phyloP scores from a whole-genome alignment of 2,888 invertebrate genomes.

The Apotomis betuletana region DNA sequence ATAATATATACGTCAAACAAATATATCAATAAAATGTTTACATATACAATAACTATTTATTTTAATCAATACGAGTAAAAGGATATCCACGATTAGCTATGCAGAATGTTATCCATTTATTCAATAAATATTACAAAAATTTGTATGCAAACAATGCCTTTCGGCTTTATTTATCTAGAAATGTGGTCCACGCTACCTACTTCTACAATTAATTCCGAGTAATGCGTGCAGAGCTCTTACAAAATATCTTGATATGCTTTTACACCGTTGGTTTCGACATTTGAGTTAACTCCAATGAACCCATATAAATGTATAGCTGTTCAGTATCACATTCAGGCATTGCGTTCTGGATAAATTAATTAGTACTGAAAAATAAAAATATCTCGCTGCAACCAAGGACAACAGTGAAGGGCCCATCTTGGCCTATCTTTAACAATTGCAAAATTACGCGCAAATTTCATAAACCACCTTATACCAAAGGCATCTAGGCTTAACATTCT shows the following conservation, averaged over 20 bases:
- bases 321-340: neutral
- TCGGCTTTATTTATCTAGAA: conserved; percentile 7
- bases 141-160: neutral
- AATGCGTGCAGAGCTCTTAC: conserved; percentile 27
- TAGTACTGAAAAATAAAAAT: conserved; percentile 36
- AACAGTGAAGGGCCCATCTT: conserved; percentile 49
- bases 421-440: conserved; percentile 38
- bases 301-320: neutral
- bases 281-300: conserved; percentile 11
- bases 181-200: conserved; percentile 1
- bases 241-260: conserved; percentile 30
- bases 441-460: neutral
- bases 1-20: too few relatives aligned
- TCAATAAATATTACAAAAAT: too few relatives aligned
- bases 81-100: too few relatives aligned
- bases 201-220: conserved; percentile 17
- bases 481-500: conserved; percentile 14
- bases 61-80: too few relatives aligned
- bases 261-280: conserved; percentile 22
- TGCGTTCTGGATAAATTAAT: conserved; percentile 16
- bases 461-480: conserved; percentile 13
- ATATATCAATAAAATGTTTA: too few relatives aligned
- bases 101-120: too few relatives aligned
- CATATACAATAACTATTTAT: too few relatives aligned
- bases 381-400: conserved; percentile 45